Percentiles rank a stretch among this genome's conserved stretches.
Conservation (phyloP, 2,113 vertebrate species). For the Boulengeromyrus knoepffleri region DNA sequence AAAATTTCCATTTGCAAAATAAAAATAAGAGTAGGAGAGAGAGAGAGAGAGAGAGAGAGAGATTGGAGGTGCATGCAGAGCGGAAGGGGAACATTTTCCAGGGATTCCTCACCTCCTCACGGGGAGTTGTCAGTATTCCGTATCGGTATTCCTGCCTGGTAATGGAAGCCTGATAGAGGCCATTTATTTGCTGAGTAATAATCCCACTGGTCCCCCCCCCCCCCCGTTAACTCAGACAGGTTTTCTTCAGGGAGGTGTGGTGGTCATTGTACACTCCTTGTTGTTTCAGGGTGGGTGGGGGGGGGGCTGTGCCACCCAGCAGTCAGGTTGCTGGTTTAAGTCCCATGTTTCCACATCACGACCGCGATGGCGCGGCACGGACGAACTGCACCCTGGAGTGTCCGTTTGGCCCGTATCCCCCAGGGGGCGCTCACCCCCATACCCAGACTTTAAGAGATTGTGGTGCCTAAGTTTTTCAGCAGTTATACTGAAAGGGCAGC, state of each 20-base stretch:
- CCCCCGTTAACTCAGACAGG: conserved; percentile 37
- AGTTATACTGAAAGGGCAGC: neutral
- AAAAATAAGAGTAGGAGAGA: conserved; percentile 13
- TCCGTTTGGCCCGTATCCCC: neutral
- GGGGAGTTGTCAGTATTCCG: conserved; percentile 43
- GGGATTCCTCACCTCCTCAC: conserved; percentile 47
- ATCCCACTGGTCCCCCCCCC: conserved; percentile 46
- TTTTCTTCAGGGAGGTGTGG: conserved; percentile 29
- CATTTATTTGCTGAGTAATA: conserved; percentile 60
- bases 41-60: conserved; percentile 22
- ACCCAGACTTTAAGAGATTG: too few species aligned
- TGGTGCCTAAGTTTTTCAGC: neutral
- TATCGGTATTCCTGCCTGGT: conserved; percentile 49
- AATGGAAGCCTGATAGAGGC: conserved; percentile 59
- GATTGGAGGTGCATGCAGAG: conserved; percentile 26
- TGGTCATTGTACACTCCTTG: neutral
- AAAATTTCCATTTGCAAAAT: conserved; percentile 51
- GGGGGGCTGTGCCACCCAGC: neutral
- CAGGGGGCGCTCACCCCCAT: neutral
- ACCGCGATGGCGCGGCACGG: neutral
- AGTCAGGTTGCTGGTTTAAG: neutral
- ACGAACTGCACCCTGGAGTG: neutral
- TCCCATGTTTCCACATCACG: neutral
- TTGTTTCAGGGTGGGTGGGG: neutral
- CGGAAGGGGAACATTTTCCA: conserved; percentile 26